Evolutionary conservation across 2,797 vertebrate genomes (phyloP).

Genomic region (Phrynocephalus forsythii): DNA sequence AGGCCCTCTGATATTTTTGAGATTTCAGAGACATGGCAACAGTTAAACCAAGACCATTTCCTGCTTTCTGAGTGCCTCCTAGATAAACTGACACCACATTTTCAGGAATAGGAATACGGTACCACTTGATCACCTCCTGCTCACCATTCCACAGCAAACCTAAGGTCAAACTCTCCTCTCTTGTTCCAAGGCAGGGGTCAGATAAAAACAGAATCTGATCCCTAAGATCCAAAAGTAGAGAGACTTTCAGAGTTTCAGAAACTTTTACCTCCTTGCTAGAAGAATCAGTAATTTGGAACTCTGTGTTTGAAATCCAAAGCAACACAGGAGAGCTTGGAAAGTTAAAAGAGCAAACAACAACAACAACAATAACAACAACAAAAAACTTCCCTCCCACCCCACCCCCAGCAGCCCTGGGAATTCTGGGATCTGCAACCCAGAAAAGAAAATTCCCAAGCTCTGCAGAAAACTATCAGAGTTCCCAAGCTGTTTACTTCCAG

Average conservation of each 20-base stretch:
- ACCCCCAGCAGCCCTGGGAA: not conserved
- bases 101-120: not conserved
- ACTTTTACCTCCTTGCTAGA: not conserved
- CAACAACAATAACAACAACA: too few species aligned
- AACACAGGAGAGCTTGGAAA: not conserved
- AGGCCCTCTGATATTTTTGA: not conserved
- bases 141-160: not conserved
- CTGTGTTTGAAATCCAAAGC: not conserved
- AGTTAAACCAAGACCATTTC: not conserved
- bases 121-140: too few species aligned
- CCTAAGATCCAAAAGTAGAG: not conserved
- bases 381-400: too few species aligned
- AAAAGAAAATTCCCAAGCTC: not conserved
- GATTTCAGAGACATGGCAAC: not conserved
- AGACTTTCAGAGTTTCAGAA: not conserved
- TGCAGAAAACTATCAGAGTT: not conserved
- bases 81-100: not conserved
- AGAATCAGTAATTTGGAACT: not conserved
- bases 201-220: not conserved
- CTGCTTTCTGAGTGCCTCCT: not conserved
- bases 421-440: not conserved
- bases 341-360: too few species aligned
- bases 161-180: not conserved
- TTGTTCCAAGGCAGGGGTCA: not conserved
- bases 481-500: not conserved